Percentiles rank a stretch among this genome's conserved stretches.
Evolutionary conservation across 2,888 invertebrate species (phyloP).

Genomic region (Seladonia tumulorum): DNA sequence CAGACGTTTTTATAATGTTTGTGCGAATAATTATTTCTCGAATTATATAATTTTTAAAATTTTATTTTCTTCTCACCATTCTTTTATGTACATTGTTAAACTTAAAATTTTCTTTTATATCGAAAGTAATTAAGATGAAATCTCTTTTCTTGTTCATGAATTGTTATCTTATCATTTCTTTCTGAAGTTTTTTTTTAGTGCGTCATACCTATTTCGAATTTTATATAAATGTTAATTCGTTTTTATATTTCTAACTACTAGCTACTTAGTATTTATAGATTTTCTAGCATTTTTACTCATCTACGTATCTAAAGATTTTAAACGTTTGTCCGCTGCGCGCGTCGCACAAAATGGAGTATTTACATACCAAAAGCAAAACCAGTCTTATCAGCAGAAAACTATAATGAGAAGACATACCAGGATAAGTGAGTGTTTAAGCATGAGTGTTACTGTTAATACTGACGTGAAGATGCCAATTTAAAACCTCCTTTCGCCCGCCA

Average conservation of each 20-base stretch:
- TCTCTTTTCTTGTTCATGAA: background rate
- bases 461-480: background rate
- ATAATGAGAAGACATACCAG: background rate
- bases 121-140: background rate
- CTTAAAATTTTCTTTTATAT: background rate
- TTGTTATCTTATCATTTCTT: background rate
- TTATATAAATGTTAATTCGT: conserved; percentile 6
- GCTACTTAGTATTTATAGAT: background rate
- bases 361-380: background rate
- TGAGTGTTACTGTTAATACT: conserved; percentile 7
- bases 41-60: background rate
- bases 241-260: background rate
- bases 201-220: background rate
- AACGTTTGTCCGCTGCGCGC: background rate
- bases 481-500: conserved; percentile 7
- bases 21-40: background rate
- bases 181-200: background rate
- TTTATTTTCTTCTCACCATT: background rate
- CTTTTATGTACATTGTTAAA: background rate
- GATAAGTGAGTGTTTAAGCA: background rate
- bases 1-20: background rate
- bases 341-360: background rate
- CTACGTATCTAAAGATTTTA: background rate
- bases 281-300: background rate
- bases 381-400: background rate